phyloP scores from a whole-genome alignment of 2,888 invertebrate genomes.

The Morpho achilles region DNA sequence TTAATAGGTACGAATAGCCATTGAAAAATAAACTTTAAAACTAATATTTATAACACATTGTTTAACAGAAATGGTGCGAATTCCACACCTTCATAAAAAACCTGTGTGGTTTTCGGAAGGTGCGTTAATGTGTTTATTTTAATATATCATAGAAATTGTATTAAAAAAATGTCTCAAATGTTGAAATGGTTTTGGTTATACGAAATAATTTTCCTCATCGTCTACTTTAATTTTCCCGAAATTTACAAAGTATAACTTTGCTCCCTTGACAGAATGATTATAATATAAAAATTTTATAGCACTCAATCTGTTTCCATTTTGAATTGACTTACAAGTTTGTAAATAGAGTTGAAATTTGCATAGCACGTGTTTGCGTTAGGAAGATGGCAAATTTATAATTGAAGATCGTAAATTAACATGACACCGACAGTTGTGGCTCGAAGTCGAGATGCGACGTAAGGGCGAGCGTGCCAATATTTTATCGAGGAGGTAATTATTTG shows the following conservation, averaged over 20 bases:
- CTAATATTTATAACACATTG: too few species aligned
- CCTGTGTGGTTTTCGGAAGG: too few species aligned
- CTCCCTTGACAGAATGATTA: neutral
- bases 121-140: too few species aligned
- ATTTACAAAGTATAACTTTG: neutral
- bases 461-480: constrained; percentile 69
- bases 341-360: constrained; percentile 9
- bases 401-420: constrained; percentile 79
- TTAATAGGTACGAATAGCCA: too few species aligned
- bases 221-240: too few species aligned
- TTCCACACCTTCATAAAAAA: too few species aligned
- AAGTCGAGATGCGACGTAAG: constrained; percentile 39
- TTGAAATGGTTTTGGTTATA: too few species aligned
- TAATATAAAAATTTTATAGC: neutral
- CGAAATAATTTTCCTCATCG: too few species aligned
- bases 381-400: constrained; percentile 76
- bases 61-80: too few species aligned
- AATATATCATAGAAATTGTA: too few species aligned
- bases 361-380: constrained; percentile 18
- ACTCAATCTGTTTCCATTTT: neutral
- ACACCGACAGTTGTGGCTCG: constrained; percentile 77
- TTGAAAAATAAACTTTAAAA: too few species aligned
- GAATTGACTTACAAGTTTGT: neutral
- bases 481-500: constrained; percentile 73
- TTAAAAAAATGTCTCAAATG: too few species aligned